Evolutionary conservation across 2,888 invertebrate genomes (phyloP), one percentile per base, ranked within the genome.

Genomic region (Scrobipalpa costella): DNA sequence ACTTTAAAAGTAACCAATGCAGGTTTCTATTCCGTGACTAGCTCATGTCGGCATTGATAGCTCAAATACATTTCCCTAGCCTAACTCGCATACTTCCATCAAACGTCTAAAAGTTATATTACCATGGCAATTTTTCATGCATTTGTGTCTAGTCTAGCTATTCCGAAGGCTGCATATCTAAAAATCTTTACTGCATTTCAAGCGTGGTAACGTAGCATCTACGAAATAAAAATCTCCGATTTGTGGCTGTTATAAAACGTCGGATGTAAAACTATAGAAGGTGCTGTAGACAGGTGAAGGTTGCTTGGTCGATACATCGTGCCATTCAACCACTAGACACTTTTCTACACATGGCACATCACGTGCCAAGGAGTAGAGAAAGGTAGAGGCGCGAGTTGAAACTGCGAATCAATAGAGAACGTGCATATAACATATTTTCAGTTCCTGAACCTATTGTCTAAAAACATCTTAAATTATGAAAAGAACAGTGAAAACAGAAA

Each of bases 291-390:
- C 57, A 34, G 17, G 2, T 19, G 36, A 38, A 36, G 21, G 55
- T 21, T 44, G 64, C 61, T 64, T 64, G 64, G 64, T 64, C 64
- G 64, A 64, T 64, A 64, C 17, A 34, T 40, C 61, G 64, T 64
- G 50, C 64, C 64, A 64, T 66, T 59, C 49, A 9, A 9, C 55
- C 52, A 52, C 59, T 59, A 50, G 21, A 33, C 57, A 36, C 36
- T 27, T 58, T 44, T 72, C 75, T 68, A 68, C 71, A 70, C 74
- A 76, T 76, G 71, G 67, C 73, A 67, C 55, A 55, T 55, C 27
- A n/a, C 33, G 3, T 9, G 8, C 55, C n/a, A 33, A 19, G 17
- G 19, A 50, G 21, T 21, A 17, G 9, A 9, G 44, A 44, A 44
- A 44, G 44, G 44, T 11, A 15, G 44, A 40, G 40, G 40, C 3